phyloP scores from a whole-genome alignment of 2,113 vertebrate species.

The Pachypanchax playfairii region DNA sequence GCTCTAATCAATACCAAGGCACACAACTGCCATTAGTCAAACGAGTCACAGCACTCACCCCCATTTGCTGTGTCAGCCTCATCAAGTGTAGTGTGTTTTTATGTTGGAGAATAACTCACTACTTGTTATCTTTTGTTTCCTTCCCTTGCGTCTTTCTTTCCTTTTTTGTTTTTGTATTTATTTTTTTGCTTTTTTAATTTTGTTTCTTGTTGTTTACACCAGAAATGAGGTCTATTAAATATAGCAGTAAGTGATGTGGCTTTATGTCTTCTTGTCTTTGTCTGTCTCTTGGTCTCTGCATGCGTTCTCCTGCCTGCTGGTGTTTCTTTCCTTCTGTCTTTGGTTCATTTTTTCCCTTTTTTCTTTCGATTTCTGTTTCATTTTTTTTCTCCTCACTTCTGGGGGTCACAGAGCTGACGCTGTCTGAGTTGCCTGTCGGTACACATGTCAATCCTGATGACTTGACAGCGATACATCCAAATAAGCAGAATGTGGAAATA shows the following conservation, averaged over 20 bases:
- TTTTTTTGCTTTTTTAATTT: conserved; percentile 59
- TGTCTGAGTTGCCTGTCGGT: conserved; percentile 82
- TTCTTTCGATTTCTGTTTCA: conserved; percentile 15
- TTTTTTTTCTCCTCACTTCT: conserved; percentile 42
- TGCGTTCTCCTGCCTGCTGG: conserved; percentile 64
- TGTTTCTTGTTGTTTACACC: conserved; percentile 70
- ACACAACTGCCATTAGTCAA: conserved; percentile 58
- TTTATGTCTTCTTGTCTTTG: conserved; percentile 74
- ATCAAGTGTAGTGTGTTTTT: conserved; percentile 70
- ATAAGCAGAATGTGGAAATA: conserved; percentile 60
- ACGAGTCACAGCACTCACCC: conserved; percentile 59
- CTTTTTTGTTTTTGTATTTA: conserved; percentile 9
- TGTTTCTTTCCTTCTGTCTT: conserved; percentile 56
- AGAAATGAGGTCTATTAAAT: conserved; percentile 79
- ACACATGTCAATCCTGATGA: conserved; percentile 67
- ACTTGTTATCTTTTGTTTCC: conserved; percentile 66
- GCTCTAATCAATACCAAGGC: conserved; percentile 56
- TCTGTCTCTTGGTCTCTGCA: conserved; percentile 66
- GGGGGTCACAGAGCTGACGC: conserved; percentile 79
- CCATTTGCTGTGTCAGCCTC: conserved; percentile 66
- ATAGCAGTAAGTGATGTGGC: conserved; percentile 79
- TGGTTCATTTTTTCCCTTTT: conserved; percentile 57
- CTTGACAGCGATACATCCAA: conserved; percentile 48
- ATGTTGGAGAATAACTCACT: conserved; percentile 73
- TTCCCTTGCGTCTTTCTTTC: conserved; percentile 40